phyloP scores from a whole-genome alignment of 2,113 vertebrate genomes.

The Macrotus californicus region DNA sequence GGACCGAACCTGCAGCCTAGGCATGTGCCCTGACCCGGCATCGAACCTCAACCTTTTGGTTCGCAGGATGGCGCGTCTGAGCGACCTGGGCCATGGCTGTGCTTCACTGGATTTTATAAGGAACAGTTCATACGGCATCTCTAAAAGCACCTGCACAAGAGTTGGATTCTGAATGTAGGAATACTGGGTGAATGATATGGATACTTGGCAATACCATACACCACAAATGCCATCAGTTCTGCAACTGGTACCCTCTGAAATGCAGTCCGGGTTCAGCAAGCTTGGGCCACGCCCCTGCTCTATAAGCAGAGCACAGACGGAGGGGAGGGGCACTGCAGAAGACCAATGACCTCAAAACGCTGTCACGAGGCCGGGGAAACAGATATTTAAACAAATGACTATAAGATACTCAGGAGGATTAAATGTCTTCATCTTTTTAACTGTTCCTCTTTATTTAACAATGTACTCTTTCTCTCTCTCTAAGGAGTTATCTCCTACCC shows the following conservation, averaged over 20 bases:
- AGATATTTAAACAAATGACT: background rate
- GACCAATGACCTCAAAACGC: background rate
- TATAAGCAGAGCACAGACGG: background rate
- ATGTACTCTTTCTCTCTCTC: background rate
- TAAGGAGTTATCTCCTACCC: background rate
- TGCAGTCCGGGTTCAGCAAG: background rate
- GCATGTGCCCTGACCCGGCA: no score
- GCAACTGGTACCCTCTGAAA: background rate
- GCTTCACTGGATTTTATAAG: background rate
- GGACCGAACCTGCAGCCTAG: no score
- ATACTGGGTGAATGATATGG: background rate
- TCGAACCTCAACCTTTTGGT: no score
- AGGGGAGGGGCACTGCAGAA: background rate
- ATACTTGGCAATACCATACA: background rate
- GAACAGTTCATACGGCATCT: background rate
- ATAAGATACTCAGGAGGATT: background rate
- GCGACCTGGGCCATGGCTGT: no score
- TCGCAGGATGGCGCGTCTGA: no score
- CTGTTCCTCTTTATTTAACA: background rate
- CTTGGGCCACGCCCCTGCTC: background rate
- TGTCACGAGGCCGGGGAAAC: background rate
- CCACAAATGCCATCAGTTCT: background rate
- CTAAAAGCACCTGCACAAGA: background rate
- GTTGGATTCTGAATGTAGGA: background rate
- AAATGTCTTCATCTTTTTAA: background rate